phyloP scores from a whole-genome alignment of 2,888 invertebrate genomes.

The Drosophila borealis region DNA sequence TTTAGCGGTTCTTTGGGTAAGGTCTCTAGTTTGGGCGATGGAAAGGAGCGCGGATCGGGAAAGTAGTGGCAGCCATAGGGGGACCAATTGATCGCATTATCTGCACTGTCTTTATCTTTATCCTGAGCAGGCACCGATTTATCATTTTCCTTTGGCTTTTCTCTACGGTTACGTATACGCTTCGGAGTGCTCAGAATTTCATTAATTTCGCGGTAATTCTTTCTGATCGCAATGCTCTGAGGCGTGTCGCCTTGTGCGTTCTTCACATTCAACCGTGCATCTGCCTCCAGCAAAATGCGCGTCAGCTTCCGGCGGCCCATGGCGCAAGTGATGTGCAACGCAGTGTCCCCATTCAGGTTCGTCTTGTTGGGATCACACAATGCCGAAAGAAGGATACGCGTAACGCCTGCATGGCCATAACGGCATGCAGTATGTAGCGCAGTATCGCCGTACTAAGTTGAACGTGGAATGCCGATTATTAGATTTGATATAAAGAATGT shows the following conservation, averaged over 20 bases:
- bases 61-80: slow-evolving; percentile 97
- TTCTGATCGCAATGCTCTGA: slow-evolving; percentile 94
- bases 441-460: slow-evolving; percentile 95
- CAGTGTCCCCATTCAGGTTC: slow-evolving; percentile 98
- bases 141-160: slow-evolving; percentile 63
- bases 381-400: slow-evolving; percentile 96
- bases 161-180: slow-evolving; percentile 68
- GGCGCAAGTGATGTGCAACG: slow-evolving; percentile 96
- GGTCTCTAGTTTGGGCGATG: slow-evolving; percentile 93
- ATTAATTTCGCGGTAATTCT: slow-evolving; percentile 93
- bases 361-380: slow-evolving; percentile 93
- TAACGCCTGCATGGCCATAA: slow-evolving; percentile 98
- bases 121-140: slow-evolving; percentile 57
- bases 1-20: slow-evolving; percentile 93
- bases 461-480: neutral
- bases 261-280: slow-evolving; percentile 89
- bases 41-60: slow-evolving; percentile 93
- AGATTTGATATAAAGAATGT: neutral
- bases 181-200: slow-evolving; percentile 88
- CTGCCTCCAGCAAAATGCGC: slow-evolving; percentile 94
- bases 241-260: slow-evolving; percentile 91
- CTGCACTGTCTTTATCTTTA: slow-evolving; percentile 82
- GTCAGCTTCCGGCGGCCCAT: slow-evolving; percentile 97
- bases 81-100: slow-evolving; percentile 89
- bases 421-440: slow-evolving; percentile 97